Evolutionary conservation across 2,888 invertebrate genomes (phyloP).

Genomic region (Cephalotes varians): DNA sequence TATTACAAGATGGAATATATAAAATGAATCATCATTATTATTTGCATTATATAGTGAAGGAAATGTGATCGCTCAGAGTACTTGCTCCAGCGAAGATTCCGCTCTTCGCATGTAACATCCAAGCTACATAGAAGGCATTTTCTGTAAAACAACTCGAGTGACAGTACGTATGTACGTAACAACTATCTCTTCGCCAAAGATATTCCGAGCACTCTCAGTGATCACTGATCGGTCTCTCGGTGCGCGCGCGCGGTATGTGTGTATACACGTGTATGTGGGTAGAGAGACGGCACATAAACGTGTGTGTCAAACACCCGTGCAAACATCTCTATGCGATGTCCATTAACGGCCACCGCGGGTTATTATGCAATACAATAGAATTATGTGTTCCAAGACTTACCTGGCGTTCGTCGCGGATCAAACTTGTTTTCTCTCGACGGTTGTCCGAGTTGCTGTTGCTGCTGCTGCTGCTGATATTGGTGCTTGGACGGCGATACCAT

Average conservation of each 20-base stretch:
- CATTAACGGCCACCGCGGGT: slow-evolving; percentile 11
- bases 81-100: neutral
- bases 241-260: neutral
- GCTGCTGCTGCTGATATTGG: slow-evolving; percentile 82
- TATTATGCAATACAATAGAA: slow-evolving; percentile 42
- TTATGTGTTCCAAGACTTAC: slow-evolving; percentile 66
- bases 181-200: neutral
- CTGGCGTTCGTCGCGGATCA: slow-evolving; percentile 58
- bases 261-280: neutral
- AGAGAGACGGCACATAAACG: neutral
- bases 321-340: slow-evolving; percentile 14
- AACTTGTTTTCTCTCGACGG: slow-evolving; percentile 69
- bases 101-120: neutral
- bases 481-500: slow-evolving; percentile 86
- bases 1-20: neutral
- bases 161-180: neutral
- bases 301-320: neutral
- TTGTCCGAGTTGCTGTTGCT: slow-evolving; percentile 81
- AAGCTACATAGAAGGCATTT: neutral
- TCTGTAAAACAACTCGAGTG: slow-evolving; percentile 12
- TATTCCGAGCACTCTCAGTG: neutral
- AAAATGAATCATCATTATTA: slow-evolving; percentile 2
- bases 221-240: slow-evolving; percentile 13
- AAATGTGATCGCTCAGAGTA: slow-evolving; percentile 26
- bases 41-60: neutral